Evolutionary conservation across 2,888 invertebrate genomes (phyloP).

Genomic region (Druceiella hillmani): DNA sequence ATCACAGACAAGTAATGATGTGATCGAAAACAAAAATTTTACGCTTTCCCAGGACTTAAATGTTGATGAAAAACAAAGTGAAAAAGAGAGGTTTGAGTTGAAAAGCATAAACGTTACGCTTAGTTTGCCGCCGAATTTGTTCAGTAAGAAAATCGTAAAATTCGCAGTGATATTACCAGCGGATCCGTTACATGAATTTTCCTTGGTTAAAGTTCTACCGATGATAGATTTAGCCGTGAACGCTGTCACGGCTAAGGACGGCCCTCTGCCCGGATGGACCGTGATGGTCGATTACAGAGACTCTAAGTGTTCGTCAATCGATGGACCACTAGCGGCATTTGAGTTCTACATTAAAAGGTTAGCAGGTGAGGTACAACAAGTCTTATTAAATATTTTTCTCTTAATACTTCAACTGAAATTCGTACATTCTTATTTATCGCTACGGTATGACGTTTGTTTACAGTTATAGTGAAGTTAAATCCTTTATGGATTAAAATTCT

Average conservation of each 20-base stretch:
- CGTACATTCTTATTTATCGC: no score
- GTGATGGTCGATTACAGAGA: slow-evolving; percentile 65
- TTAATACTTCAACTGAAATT: not conserved
- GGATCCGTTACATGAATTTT: slow-evolving; percentile 56
- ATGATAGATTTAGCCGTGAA: slow-evolving; percentile 64
- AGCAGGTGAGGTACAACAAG: slow-evolving; percentile 48
- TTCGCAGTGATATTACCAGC: slow-evolving; percentile 61
- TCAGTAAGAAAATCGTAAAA: slow-evolving; percentile 47
- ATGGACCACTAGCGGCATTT: slow-evolving; percentile 73
- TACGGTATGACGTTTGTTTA: no score
- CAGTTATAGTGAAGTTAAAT: no score
- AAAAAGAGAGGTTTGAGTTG: slow-evolving; percentile 10
- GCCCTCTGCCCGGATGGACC: slow-evolving; percentile 61
- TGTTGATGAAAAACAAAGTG: not conserved
- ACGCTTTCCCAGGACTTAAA: not conserved
- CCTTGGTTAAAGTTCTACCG: slow-evolving; percentile 61
- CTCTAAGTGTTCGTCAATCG: slow-evolving; percentile 70
- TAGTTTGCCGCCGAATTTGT: slow-evolving; percentile 36
- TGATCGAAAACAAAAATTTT: no score
- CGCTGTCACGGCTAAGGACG: slow-evolving; percentile 53
- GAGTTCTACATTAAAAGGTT: slow-evolving; percentile 65
- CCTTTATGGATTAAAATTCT: no score
- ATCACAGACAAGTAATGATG: no score
- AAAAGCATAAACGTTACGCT: slow-evolving; percentile 36
- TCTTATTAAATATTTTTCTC: slow-evolving; percentile 8